Conservation (phyloP, 2,888 invertebrate genomes). For the Selenia dentaria region DNA sequence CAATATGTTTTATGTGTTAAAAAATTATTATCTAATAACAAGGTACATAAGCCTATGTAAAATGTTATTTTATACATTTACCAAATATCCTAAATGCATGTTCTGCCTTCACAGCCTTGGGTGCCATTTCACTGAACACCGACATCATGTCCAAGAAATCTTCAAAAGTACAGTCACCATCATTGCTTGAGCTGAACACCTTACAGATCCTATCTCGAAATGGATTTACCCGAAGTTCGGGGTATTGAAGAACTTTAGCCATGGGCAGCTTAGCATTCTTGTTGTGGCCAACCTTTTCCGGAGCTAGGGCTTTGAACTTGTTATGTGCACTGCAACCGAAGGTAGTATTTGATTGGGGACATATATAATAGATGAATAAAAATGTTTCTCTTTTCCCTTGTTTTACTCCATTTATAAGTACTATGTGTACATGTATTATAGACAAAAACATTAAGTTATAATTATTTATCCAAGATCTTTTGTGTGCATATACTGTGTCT, state of each 20-base stretch:
- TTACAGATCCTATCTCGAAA: slow-evolving; percentile 96
- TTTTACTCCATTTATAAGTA: no score
- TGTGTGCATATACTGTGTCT: no score
- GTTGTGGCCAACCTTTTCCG: slow-evolving; percentile 95
- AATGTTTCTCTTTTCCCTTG: no score
- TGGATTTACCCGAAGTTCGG: slow-evolving; percentile 95
- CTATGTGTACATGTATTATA: no score
- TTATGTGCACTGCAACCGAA: slow-evolving; percentile 90
- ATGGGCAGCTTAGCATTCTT: slow-evolving; percentile 94
- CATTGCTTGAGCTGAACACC: slow-evolving; percentile 95
- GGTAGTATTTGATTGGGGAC: no score
- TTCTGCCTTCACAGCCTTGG: slow-evolving; percentile 96
- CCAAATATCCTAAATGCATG: slow-evolving; percentile 98
- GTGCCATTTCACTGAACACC: slow-evolving; percentile 95
- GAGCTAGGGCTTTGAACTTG: slow-evolving; percentile 94
- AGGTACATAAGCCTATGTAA: no score
- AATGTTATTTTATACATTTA: no score
- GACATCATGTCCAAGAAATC: slow-evolving; percentile 99
- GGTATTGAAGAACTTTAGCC: slow-evolving; percentile 93
- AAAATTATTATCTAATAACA: no score
- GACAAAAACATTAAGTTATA: no score
- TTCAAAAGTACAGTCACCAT: slow-evolving; percentile 97
- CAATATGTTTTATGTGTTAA: no score
- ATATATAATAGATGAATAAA: no score
- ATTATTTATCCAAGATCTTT: no score